Evolutionary conservation across 2,113 vertebrate species (phyloP), one percentile per base, ranked within the genome.

Genomic region (Erpornis zantholeuca): DNA sequence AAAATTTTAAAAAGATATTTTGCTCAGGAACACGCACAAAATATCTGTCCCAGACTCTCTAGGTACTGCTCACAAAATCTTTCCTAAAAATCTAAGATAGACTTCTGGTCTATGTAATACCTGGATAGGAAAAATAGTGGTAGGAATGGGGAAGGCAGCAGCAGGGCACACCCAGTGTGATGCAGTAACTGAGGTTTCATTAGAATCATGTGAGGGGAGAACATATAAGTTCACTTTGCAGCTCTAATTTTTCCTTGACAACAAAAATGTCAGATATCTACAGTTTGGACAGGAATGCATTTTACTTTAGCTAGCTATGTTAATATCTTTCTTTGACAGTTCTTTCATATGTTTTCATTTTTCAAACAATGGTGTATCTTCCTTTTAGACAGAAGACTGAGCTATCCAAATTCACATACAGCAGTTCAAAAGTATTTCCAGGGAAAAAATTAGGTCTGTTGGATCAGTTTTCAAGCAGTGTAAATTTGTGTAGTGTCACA

Each of bases 121-220:
- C 33, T 79, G 49, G 23, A 9, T 15, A 47, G 5, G 18, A 28
- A 65, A 88, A n/a, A 15, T 28, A 72, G 12, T 4, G 4, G 4
- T 25, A 44, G 52, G 14, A 73, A 49, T 9, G 42, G 28, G 73
- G 42, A 90, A 61, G 18, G n/a, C 25, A 83, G 31, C 20, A 56
- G 24, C 20, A 60, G 40, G 12, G 6, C 35, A 54, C 16, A 13
- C 3, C 25, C 40, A 40, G 4, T 24, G 17, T 0, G 0, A 7
- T 21, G 44, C 12, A 69, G 40, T n/a, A 31, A n/a, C 15, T 12
- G 10, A 59, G 9, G 7, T 57, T 45, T 25, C 21, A 3, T 12
- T 45, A 54, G 35, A 53, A 9, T 80, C 0, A 1, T 16, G 27
- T 35, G 38, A 84, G 15, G 6, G 28, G 18, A 77, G 9, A 45